Evolutionary conservation across 2,888 invertebrate species (phyloP), one percentile per base, ranked within the genome.

Genomic region (Xylota segnis): DNA sequence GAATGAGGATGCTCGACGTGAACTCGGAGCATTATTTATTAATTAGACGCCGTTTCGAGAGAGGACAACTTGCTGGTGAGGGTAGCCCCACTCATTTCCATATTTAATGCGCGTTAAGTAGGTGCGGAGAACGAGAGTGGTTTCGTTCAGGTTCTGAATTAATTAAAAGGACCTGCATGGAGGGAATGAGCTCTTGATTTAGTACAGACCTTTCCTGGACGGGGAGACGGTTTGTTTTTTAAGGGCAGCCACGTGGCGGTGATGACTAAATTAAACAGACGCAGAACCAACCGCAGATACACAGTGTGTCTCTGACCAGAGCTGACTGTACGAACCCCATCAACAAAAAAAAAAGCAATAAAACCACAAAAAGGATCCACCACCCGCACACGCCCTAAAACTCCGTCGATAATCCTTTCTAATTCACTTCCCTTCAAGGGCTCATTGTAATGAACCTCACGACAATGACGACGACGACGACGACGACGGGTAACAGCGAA

Each of bases 1-100:
- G 32, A 65, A 54, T 43, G 18, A 59, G 58, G 58, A 59, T 40
- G 43, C 54, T 40, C 45, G 34, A 23, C 58, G 37, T 23, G 32
- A 37, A 54, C 27, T 27, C 16, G 59, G 58, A 59, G 61, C 81
- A 71, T 82, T 76, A 82, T 82, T 86, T 86, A 86, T 86, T 82
- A 77, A 86, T 86, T 86, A 72, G 76, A 71, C 40, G 43, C 40
- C 63, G 59, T 45, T 66, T n/a, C 43, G 23, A 18, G 63, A 16
- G 59, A 27, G 61, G 61, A 47, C 32, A 56, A 70, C 63, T 65
- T 66, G 32, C 27, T n/a, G 3, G 27, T 14, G 7, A 32, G 16
- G 43, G 56, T 23, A 14, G 6, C 27, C 7, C 18, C n/a, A 18
- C 27, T 65, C 45, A 65, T 75, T 75, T 40, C 16, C 34, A 68